These are phyloP conservation scores for Ommatoiulus sabulosus DNA, from an alignment of 2,888 invertebrate genomes.

Conservation along the genomic window DNA sequence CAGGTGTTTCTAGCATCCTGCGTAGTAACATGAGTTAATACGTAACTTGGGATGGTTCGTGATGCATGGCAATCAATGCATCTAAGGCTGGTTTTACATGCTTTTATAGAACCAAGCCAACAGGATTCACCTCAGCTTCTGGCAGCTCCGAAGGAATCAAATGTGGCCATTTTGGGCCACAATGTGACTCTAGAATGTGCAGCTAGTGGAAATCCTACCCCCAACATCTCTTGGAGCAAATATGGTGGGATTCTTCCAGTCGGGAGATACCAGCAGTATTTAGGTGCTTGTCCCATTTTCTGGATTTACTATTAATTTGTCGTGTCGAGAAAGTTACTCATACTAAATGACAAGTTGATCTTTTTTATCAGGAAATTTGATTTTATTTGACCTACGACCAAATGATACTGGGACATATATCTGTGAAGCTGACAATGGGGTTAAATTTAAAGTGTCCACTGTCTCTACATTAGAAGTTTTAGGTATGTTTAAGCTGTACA, in stretches of 20 bases:
- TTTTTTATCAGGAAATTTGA: conserved; percentile 53
- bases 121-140: conserved; percentile 56
- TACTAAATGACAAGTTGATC: neutral
- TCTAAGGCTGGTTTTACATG: neutral
- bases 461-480: conserved; percentile 68
- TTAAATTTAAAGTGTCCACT: conserved; percentile 71
- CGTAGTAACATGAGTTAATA: no score
- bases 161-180: conserved; percentile 50
- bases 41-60: no score
- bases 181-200: conserved; percentile 57
- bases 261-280: conserved; percentile 50
- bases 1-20: neutral
- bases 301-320: neutral
- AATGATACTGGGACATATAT: conserved; percentile 76
- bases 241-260: conserved; percentile 56
- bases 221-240: conserved; percentile 56
- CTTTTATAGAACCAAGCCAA: neutral
- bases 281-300: conserved; percentile 8
- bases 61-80: no score
- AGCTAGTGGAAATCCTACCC: conserved; percentile 56
- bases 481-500: conserved; percentile 63
- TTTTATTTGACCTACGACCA: conserved; percentile 49
- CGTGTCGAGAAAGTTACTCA: neutral
- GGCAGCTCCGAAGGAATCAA: conserved; percentile 55
- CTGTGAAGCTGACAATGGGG: conserved; percentile 78